These are phyloP conservation scores for Brachylomia viminalis DNA, from an alignment of 2,888 invertebrate species.

Conservation along the genomic window DNA sequence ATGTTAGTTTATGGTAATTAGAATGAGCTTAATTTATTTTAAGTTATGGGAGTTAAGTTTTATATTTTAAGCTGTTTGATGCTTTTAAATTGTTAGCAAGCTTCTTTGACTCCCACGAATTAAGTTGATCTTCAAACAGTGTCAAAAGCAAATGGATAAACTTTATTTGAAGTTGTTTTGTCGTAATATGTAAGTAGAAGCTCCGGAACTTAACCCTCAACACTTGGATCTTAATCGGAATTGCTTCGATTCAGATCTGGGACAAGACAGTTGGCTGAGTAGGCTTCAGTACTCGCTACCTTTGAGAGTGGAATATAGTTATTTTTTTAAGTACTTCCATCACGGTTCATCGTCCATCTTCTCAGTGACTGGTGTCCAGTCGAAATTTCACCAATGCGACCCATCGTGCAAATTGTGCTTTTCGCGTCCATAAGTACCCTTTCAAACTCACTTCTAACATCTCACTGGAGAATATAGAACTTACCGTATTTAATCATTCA, in stretches of 20 bases:
- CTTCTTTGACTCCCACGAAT: not conserved
- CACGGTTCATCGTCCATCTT: too few relatives aligned
- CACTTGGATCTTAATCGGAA: not conserved
- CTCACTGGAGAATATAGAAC: not conserved
- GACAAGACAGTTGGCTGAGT: too few relatives aligned
- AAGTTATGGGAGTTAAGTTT: not conserved
- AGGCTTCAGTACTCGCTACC: too few relatives aligned
- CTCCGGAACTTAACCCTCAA: not conserved
- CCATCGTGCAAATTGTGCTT: too few relatives aligned
- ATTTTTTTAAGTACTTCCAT: too few relatives aligned
- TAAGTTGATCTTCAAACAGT: not conserved
- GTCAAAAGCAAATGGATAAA: too few relatives aligned
- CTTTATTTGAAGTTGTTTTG: not conserved
- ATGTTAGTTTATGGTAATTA: constrained; percentile 34
- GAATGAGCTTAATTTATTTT: not conserved
- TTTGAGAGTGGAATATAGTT: too few relatives aligned
- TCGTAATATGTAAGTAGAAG: not conserved
- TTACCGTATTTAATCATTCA: constrained; percentile 24
- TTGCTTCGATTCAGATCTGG: too few relatives aligned
- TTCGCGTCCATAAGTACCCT: not conserved
- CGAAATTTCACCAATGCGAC: too few relatives aligned
- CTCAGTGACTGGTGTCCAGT: too few relatives aligned
- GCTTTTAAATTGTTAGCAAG: not conserved
- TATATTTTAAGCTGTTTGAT: too few relatives aligned
- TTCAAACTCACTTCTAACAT: not conserved